A percentile compares a stretch with the other conserved stretches of the same genome.
phyloP scores from a whole-genome alignment of 1,140 invertebrate genomes.

The Drosophila rhopaloa region DNA sequence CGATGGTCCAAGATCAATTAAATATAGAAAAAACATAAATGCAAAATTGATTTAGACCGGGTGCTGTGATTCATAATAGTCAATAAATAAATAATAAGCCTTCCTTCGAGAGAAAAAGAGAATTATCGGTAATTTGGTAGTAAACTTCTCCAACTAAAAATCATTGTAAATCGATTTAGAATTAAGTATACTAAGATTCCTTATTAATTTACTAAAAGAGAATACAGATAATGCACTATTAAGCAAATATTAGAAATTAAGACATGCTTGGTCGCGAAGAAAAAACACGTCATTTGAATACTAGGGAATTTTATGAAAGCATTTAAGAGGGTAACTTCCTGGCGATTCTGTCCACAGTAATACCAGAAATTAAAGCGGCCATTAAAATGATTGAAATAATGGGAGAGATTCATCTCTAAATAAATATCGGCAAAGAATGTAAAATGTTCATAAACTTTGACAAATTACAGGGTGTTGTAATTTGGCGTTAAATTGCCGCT shows the following conservation, averaged over 20 bases:
- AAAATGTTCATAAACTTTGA: conserved; percentile 41
- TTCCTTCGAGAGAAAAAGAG: too few species aligned
- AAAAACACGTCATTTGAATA: conserved; percentile 3
- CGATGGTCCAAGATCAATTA: not conserved
- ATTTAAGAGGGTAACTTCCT: conserved; percentile 12
- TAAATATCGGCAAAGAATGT: conserved; percentile 40
- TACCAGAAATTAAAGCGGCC: conserved; percentile 28
- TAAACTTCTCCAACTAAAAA: too few species aligned
- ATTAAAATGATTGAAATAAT: conserved; percentile 45
- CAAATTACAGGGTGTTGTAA: conserved; percentile 48
- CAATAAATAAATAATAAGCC: too few species aligned
- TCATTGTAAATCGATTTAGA: too few species aligned
- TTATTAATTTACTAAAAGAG: not conserved
- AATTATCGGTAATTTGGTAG: too few species aligned
- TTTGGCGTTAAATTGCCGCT: conserved; percentile 51
- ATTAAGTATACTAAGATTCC: too few species aligned
- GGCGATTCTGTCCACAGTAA: conserved; percentile 18
- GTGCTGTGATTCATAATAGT: too few species aligned
- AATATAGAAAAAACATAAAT: not conserved
- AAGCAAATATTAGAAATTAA: not conserved
- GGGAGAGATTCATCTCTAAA: conserved; percentile 35
- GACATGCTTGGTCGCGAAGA: not conserved
- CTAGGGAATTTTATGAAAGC: conserved; percentile 25
- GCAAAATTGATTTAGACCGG: not conserved
- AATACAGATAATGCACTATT: not conserved